Base-by-base conservation (phyloP, 2,888 invertebrate species). In the Antitype chi region DNA sequence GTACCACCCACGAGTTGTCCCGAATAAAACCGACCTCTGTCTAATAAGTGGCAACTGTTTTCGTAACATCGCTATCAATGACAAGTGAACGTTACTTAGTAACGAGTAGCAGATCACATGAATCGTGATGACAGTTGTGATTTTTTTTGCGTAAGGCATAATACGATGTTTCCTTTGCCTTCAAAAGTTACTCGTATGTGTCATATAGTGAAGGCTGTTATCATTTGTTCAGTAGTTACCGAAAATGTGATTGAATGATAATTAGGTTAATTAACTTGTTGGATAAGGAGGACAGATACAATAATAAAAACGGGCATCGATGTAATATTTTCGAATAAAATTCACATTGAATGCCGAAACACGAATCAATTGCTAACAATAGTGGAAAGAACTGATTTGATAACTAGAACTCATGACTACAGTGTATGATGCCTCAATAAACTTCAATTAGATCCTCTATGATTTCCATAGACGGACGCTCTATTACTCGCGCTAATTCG, bases 351-450 rank as follows among this genome's bases (percentile, higher is more conserved):
- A 59, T 60, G 5, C 4, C 11, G n/a, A 76, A 66, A 8, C 1
- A 23, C 25, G 17, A 23, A 20, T 17, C 17, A 47, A 38, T 62
- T 25, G n/a, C 32, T 81, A 69, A 81, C 69, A 66, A 62, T 15
- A 66, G n/a, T 63, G 13, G 28, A 70, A 72, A 62, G 67, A 86
- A 88, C 75, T 84, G 85, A 85, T 86, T 84, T 78, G 89, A 87
- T 91, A 91, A 92, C 84, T 79, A 86, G 85, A 81, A 76, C 79
- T 81, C 83, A 84, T 90, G 78, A 87, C 70, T 80, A 85, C 60
- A 74, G 25, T 25, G 94, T 91, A 95, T 95, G 95, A 95, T 95
- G 90, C 88, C 89, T 93, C 93, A 93, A 95, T 96, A 95, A 95
- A 91, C 89, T 90, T 93, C 94, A 93, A 95, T 96, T 96, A 96